Conservation (phyloP, 2,797 vertebrate genomes). For the Epinephelus awoara region DNA sequence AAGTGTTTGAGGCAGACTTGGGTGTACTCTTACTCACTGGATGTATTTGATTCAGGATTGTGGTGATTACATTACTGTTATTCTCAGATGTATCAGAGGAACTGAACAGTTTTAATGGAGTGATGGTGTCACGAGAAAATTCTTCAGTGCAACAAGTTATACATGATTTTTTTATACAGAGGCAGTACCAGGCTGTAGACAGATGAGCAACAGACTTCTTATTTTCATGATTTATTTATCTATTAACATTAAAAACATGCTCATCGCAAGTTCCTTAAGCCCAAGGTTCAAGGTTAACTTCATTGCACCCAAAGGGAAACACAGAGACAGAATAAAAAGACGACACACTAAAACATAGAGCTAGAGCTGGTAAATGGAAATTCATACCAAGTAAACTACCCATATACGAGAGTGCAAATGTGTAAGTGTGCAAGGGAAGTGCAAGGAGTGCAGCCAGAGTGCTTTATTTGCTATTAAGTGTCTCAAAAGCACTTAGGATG, state of each 20-base stretch:
- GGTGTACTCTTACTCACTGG: background rate
- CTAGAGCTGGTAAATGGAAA: too few relatives aligned
- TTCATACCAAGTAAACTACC: too few relatives aligned
- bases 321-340: too few relatives aligned
- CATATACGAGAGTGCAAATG: too few relatives aligned
- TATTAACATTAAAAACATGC: background rate
- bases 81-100: conserved; percentile 8
- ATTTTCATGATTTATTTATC: background rate
- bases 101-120: conserved; percentile 22
- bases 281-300: too few relatives aligned
- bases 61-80: conserved; percentile 36
- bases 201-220: background rate
- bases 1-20: background rate
- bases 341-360: too few relatives aligned
- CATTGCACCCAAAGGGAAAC: too few relatives aligned
- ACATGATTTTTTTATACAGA: background rate
- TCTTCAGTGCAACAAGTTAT: background rate
- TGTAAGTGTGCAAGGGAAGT: too few relatives aligned
- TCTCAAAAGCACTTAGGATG: too few relatives aligned
- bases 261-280: background rate
- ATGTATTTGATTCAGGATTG: conserved; percentile 14
- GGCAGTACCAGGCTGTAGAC: background rate
- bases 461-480: too few relatives aligned
- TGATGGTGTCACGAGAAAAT: conserved; percentile 18
- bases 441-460: too few relatives aligned